Conservation (phyloP, 1,140 invertebrate species). For the Physella acuta region DNA sequence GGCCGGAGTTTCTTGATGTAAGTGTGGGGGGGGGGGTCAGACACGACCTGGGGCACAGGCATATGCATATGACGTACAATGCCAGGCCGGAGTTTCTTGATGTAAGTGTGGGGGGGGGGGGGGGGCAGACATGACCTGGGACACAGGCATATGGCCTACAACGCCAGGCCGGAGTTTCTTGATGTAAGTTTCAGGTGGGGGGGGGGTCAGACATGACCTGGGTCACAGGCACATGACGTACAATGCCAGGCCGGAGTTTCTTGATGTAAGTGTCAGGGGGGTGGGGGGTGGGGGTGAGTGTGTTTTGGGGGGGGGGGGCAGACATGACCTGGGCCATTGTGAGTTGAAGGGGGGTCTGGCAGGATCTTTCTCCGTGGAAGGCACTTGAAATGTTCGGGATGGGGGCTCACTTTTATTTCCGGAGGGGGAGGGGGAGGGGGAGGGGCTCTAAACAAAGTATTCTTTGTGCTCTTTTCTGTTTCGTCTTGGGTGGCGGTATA, state of each 20-base stretch:
- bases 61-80: slow-evolving; percentile 23
- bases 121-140: slow-evolving; percentile 24
- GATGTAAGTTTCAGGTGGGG: slow-evolving; percentile 11
- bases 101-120: slow-evolving; percentile 7
- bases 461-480: too few relatives aligned
- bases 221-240: slow-evolving; percentile 24
- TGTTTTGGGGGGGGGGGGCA: too few relatives aligned
- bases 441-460: too few relatives aligned
- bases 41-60: slow-evolving; percentile 15
- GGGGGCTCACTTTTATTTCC: too few relatives aligned
- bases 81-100: slow-evolving; percentile 23
- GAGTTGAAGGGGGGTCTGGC: too few relatives aligned
- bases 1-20: slow-evolving; percentile 24
- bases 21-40: not conserved
- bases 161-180: slow-evolving; percentile 22
- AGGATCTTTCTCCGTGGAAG: too few relatives aligned
- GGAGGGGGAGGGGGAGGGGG: too few relatives aligned
- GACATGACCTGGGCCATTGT: slow-evolving; percentile 22
- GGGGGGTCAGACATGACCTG: slow-evolving; percentile 16
- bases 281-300: too few relatives aligned
- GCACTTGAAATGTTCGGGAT: too few relatives aligned
- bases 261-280: slow-evolving; percentile 15
- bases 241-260: slow-evolving; percentile 23
- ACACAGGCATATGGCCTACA: slow-evolving; percentile 22
- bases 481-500: too few relatives aligned